Evolutionary conservation across 1,140 invertebrate species (phyloP).

Genomic region (Pinna nobilis): DNA sequence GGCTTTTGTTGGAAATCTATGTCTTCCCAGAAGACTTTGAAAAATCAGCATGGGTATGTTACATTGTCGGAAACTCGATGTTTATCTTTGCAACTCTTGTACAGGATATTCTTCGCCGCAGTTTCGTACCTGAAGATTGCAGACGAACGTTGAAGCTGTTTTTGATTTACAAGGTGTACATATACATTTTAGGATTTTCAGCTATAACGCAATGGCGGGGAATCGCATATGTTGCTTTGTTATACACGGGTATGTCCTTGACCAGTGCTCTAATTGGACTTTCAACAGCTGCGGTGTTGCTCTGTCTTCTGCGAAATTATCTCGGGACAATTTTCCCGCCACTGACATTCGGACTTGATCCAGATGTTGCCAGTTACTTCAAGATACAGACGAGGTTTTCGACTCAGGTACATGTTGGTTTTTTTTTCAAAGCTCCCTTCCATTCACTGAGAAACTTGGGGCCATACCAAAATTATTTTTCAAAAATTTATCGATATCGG

Average conservation of each 20-base stretch:
- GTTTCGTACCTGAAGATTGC: neutral
- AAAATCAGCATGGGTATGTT: conserved; percentile 4
- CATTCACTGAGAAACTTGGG: too few species aligned
- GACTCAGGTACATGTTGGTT: neutral
- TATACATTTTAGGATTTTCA: neutral
- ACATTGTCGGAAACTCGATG: neutral
- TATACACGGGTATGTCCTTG: conserved; percentile 11
- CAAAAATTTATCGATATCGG: too few species aligned
- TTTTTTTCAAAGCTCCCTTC: neutral
- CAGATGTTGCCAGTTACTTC: neutral
- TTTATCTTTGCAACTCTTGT: neutral
- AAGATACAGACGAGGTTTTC: conserved; percentile 8
- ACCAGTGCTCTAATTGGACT: neutral
- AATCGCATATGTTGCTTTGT: neutral
- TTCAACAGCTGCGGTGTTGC: neutral
- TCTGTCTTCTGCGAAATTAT: neutral
- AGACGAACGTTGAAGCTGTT: neutral
- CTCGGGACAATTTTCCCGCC: neutral
- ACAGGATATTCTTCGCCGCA: neutral
- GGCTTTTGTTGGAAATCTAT: conserved; percentile 5
- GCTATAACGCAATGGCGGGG: conserved; percentile 7
- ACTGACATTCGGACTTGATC: conserved; percentile 3
- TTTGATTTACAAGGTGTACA: neutral
- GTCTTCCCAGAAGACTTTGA: neutral
- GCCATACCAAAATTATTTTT: too few species aligned